These are phyloP conservation scores for Telmatochromis sp. DNA, from an alignment of 2,113 vertebrate species.

Conservation along the genomic window DNA sequence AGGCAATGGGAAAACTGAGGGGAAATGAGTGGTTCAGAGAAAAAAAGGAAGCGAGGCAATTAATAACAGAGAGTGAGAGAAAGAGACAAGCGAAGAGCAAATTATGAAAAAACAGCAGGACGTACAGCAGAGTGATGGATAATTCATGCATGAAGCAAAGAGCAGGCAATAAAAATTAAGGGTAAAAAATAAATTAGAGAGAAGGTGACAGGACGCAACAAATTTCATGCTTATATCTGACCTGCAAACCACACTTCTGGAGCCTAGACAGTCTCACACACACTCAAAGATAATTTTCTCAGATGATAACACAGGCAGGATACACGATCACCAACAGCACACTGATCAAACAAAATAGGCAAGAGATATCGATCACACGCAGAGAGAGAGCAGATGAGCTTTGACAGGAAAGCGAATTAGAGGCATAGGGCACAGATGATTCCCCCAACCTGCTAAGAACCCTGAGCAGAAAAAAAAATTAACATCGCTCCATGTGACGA, in stretches of 20 bases:
- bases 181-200: not conserved
- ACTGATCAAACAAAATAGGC: not conserved
- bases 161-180: not conserved
- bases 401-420: not conserved
- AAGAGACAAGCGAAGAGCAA: not conserved
- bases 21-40: not conserved
- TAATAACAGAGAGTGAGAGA: not conserved
- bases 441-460: not conserved
- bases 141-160: not conserved
- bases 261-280: not conserved
- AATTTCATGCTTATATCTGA: not conserved
- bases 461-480: not conserved
- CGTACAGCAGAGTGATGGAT: not conserved
- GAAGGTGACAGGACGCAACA: not conserved
- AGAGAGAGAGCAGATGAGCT: not conserved
- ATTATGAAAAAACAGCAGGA: not conserved
- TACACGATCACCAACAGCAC: not conserved
- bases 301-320: not conserved
- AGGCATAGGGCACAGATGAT: not conserved
- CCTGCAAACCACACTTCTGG: not conserved
- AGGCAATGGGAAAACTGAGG: not conserved
- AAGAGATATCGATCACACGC: not conserved
- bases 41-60: not conserved
- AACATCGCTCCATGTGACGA: not conserved
- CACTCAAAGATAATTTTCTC: not conserved